A percentile compares a stretch with the other conserved stretches of the same genome.
phyloP scores from a whole-genome alignment of 2,113 vertebrate genomes.

The Taxidea taxus region DNA sequence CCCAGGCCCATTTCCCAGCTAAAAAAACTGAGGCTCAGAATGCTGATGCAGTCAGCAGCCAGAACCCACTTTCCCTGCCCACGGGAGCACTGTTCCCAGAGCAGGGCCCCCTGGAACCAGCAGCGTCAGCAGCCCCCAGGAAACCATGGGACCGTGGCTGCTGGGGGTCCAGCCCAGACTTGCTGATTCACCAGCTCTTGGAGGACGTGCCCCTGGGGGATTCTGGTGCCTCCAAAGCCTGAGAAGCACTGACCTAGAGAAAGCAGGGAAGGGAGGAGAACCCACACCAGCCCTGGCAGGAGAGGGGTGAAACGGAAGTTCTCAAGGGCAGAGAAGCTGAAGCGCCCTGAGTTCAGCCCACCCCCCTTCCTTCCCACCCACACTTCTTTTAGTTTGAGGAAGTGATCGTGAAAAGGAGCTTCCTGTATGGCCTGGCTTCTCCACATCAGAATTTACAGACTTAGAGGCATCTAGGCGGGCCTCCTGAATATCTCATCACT shows the following conservation, averaged over 20 bases:
- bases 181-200: not conserved
- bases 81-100: not conserved
- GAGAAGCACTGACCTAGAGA: not conserved
- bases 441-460: not conserved
- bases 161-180: not conserved
- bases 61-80: not conserved
- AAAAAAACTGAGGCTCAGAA: not conserved
- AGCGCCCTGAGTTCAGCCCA: not conserved
- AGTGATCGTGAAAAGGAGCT: not conserved
- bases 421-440: not conserved
- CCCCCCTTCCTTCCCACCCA: not conserved
- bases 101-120: rapidly evolving
- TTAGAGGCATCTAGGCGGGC: not conserved
- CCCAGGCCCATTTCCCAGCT: not conserved
- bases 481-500: not conserved
- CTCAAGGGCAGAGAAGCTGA: not conserved
- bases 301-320: not conserved
- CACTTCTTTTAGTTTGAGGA: not conserved
- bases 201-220: not conserved
- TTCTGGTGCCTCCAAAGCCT: not conserved
- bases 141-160: not conserved
- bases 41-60: not conserved
- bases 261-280: not conserved
- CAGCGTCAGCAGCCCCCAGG: no score
- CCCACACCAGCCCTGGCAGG: not conserved